A percentile compares a stretch with the other conserved stretches of the same genome.
These are phyloP conservation scores for Mizuhopecten yessoensis DNA, from an alignment of 1,140 invertebrate species.

Conservation along the genomic window DNA sequence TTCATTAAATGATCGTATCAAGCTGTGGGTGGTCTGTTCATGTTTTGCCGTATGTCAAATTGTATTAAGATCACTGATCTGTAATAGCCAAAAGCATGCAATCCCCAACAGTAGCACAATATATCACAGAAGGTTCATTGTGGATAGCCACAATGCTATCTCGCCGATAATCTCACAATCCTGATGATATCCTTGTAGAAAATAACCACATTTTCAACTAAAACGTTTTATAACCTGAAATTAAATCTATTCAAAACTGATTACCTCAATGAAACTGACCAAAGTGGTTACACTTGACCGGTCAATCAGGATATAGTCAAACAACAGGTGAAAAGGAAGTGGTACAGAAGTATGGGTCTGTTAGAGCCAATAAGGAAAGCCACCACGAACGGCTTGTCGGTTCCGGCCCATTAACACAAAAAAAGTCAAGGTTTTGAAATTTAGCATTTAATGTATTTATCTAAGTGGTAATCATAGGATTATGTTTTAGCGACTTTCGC, in stretches of 20 bases:
- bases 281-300: not conserved
- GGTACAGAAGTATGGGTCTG: not conserved
- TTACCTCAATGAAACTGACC: not conserved
- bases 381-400: not conserved
- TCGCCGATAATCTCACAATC: not conserved
- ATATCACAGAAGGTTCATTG: not conserved
- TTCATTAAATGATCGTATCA: conserved; percentile 35
- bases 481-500: too few relatives aligned
- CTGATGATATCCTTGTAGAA: conserved; percentile 4
- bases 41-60: not conserved
- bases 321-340: not conserved
- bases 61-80: not conserved
- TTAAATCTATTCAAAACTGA: not conserved
- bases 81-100: not conserved
- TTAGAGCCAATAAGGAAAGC: too few relatives aligned
- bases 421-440: not conserved
- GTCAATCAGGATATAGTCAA: not conserved
- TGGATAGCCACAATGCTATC: not conserved
- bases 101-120: not conserved
- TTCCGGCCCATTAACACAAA: not conserved
- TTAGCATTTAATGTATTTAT: too few relatives aligned
- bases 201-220: not conserved
- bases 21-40: not conserved
- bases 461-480: too few relatives aligned
- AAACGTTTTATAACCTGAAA: not conserved